phyloP scores from a whole-genome alignment of 2,888 invertebrate species.

The Nomada flava region DNA sequence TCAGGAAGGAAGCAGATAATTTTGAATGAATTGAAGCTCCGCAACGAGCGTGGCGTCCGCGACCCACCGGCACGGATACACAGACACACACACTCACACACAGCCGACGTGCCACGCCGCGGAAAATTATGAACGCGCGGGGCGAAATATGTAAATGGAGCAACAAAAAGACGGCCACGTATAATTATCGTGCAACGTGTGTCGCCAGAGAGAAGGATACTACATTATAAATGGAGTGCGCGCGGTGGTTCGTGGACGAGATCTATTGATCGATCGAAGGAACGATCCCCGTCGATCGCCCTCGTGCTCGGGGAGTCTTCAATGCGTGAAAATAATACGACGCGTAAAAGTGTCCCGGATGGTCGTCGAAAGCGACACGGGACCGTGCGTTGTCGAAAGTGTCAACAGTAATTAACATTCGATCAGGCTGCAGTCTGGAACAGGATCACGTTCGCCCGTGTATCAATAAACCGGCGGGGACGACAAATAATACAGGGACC shows the following conservation, averaged over 20 bases:
- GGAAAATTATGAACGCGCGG: constrained; percentile 40
- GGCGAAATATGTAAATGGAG: constrained; percentile 37
- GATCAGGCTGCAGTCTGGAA: constrained; percentile 21
- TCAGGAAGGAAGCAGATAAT: constrained; percentile 73
- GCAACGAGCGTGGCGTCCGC: constrained; percentile 48
- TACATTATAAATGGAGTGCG: constrained; percentile 5
- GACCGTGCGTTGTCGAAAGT: constrained; percentile 27
- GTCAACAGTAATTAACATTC: constrained; percentile 62
- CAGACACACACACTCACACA: neutral
- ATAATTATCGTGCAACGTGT: constrained; percentile 10
- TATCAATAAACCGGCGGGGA: constrained; percentile 57
- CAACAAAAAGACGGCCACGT: constrained; percentile 28
- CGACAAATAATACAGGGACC: constrained; percentile 57
- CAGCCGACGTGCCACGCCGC: neutral
- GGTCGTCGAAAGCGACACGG: constrained; percentile 15
- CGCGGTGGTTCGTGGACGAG: too few relatives aligned
- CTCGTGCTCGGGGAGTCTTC: neutral
- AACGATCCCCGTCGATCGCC: constrained; percentile 5
- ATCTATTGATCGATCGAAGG: constrained; percentile 30
- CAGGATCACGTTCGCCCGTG: constrained; percentile 50
- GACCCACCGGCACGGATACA: constrained; percentile 35
- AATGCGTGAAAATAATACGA: constrained; percentile 43
- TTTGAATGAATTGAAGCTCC: constrained; percentile 68
- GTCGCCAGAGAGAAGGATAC: neutral
- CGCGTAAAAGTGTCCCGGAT: constrained; percentile 27